A percentile compares a stretch with the other conserved stretches of the same genome.
These are phyloP conservation scores for Tamandua tetradactyla DNA, from an alignment of 2,797 vertebrate species.

Conservation along the genomic window DNA sequence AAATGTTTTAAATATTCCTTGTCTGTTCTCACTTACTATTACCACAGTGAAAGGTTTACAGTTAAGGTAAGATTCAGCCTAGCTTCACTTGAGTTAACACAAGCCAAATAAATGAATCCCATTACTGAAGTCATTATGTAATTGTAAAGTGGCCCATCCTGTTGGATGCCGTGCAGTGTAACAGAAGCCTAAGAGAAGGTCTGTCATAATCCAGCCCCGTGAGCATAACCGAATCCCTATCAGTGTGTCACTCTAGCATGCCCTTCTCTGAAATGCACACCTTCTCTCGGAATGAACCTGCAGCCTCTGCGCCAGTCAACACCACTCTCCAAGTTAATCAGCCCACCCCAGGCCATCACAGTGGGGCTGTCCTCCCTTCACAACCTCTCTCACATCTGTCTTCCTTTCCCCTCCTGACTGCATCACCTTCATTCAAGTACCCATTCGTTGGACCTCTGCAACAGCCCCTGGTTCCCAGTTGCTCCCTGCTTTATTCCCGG, in stretches of 20 bases:
- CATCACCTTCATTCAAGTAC: neutral
- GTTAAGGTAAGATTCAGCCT: neutral
- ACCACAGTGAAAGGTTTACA: neutral
- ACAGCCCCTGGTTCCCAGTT: neutral
- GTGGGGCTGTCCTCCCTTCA: neutral
- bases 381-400: neutral
- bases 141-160: neutral
- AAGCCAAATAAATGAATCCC: neutral
- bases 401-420: neutral
- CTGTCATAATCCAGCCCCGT: neutral
- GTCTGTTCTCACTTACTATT: neutral
- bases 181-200: neutral
- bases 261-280: neutral
- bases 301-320: neutral
- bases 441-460: neutral
- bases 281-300: neutral
- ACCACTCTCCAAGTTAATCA: neutral
- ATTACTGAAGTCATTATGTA: neutral
- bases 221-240: neutral
- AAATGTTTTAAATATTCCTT: slow-evolving; percentile 21
- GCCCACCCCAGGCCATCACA: neutral
- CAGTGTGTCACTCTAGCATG: accelerated
- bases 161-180: neutral
- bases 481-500: neutral
- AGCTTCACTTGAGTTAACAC: neutral